Conservation (phyloP, 2,797 vertebrate genomes). For the Aulostomus chinensis region DNA sequence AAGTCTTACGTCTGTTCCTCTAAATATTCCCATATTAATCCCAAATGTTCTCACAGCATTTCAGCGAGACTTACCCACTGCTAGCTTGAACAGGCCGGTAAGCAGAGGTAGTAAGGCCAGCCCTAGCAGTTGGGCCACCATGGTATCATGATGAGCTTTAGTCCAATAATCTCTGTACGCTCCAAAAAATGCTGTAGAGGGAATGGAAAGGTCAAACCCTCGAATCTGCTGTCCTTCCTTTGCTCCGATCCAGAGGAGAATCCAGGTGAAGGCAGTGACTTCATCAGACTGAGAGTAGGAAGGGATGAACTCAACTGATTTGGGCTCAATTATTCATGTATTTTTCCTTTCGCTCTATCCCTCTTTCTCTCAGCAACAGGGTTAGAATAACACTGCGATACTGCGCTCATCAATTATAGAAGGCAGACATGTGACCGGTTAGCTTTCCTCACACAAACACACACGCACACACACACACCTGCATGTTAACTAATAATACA, state of each 20-base stretch:
- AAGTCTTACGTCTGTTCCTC: too few relatives aligned
- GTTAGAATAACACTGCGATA: constrained; percentile 73
- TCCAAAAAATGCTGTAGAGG: constrained; percentile 12
- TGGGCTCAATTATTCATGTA: constrained; percentile 79
- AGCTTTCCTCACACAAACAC: constrained; percentile 29
- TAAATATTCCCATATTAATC: too few relatives aligned
- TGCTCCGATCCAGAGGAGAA: constrained; percentile 23
- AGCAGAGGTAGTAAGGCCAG: constrained; percentile 65
- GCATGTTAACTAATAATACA: constrained; percentile 24
- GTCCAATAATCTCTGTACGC: constrained; percentile 49
- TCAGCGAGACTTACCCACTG: constrained; percentile 71
- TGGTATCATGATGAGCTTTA: constrained; percentile 80
- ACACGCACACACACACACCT: constrained; percentile 13
- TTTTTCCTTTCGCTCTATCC: constrained; percentile 60
- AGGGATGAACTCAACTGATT: constrained; percentile 77
- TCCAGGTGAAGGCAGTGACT: constrained; percentile 43
- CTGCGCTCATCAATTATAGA: constrained; percentile 79
- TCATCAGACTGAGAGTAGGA: constrained; percentile 64
- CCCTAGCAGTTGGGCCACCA: constrained; percentile 77
- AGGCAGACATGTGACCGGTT: constrained; percentile 37
- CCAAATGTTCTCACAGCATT: too few relatives aligned
- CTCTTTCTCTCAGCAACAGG: constrained; percentile 55
- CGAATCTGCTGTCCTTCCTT: background rate
- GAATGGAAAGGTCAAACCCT: constrained; percentile 1
- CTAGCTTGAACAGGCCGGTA: constrained; percentile 34